Evolutionary conservation across 2,113 vertebrate species (phyloP).

Genomic region (Jacana jacana): DNA sequence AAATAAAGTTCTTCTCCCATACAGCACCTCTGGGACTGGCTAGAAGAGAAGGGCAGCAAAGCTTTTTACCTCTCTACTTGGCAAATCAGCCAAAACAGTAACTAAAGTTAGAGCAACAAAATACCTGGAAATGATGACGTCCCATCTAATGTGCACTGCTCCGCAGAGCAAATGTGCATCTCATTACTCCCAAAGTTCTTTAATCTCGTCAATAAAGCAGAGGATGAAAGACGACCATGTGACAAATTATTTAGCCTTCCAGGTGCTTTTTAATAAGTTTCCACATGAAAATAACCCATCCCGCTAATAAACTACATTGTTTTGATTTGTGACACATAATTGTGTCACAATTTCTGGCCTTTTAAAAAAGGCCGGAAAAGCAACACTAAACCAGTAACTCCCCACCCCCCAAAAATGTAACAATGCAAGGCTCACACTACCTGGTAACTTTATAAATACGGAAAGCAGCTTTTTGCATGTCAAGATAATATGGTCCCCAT

Average conservation of each 20-base stretch:
- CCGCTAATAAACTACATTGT: background rate
- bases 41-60: background rate
- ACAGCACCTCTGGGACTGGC: background rate
- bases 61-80: background rate
- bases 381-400: background rate
- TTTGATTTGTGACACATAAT: background rate
- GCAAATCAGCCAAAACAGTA: background rate
- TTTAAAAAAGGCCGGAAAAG: background rate
- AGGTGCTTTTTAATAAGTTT: background rate
- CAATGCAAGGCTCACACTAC: background rate
- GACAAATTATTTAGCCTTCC: background rate
- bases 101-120: background rate
- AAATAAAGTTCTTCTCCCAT: background rate
- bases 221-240: background rate
- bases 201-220: constrained; percentile 2
- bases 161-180: background rate
- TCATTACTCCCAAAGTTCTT: constrained; percentile 17
- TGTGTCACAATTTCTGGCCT: background rate
- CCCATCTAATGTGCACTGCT: background rate
- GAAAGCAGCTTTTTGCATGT: background rate
- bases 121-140: background rate
- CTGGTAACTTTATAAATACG: background rate
- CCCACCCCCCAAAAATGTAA: background rate
- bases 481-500: background rate
- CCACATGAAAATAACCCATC: background rate